phyloP scores from a whole-genome alignment of 2,888 invertebrate genomes.

The Halocaridina rubra region DNA sequence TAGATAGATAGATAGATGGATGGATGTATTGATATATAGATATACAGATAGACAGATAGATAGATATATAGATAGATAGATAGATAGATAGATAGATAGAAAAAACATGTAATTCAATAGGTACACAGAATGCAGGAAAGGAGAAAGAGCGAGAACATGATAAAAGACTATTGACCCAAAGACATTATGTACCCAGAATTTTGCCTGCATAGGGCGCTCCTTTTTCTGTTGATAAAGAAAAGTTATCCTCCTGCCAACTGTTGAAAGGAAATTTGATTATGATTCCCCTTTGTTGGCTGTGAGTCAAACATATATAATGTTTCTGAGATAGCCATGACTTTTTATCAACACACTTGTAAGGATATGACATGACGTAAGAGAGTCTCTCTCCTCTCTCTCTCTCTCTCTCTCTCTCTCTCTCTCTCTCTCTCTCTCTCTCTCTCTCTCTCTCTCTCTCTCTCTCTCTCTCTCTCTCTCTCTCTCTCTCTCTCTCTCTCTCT shows the following conservation, averaged over 20 bases:
- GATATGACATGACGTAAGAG: neutral
- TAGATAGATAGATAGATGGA: too few relatives aligned
- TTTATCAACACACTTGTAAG: neutral
- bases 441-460: neutral
- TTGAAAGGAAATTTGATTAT: neutral
- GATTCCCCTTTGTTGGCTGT: neutral
- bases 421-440: neutral
- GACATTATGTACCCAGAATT: neutral
- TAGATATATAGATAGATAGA: too few relatives aligned
- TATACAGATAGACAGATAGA: too few relatives aligned
- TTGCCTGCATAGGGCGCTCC: neutral
- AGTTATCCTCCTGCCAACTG: neutral
- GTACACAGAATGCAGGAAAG: neutral
- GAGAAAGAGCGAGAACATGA: too few relatives aligned
- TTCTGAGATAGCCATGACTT: neutral
- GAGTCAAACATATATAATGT: neutral
- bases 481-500: neutral
- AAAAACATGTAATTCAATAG: too few relatives aligned
- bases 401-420: neutral
- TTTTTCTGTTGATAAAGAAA: neutral
- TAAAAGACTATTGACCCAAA: neutral
- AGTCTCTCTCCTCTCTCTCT: neutral
- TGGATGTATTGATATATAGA: too few relatives aligned
- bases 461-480: slow-evolving; percentile 29
- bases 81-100: too few relatives aligned